Conservation (phyloP, 2,888 invertebrate genomes). For the Agonum fuliginosum region DNA sequence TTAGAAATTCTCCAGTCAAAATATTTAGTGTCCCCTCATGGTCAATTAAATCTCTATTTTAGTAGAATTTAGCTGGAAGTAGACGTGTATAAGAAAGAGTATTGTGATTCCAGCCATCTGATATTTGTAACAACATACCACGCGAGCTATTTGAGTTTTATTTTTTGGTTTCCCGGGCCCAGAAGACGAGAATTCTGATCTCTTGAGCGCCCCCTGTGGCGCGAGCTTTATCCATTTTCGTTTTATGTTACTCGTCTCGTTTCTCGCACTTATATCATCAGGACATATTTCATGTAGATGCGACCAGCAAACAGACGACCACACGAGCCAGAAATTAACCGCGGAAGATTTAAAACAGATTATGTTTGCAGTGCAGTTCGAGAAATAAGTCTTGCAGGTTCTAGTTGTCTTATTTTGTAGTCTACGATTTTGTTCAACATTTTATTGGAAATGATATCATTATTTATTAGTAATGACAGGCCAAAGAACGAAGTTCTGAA, state of each 20-base stretch:
- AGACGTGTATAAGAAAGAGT: not conserved
- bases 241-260: constrained; percentile 66
- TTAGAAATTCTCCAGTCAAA: constrained; percentile 13
- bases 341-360: not conserved
- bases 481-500: too few species aligned
- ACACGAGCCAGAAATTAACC: not conserved
- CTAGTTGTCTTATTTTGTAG: too few species aligned
- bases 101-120: constrained; percentile 36
- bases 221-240: constrained; percentile 64
- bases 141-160: constrained; percentile 35
- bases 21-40: not conserved
- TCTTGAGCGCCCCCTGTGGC: constrained; percentile 64
- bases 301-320: not conserved
- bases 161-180: constrained; percentile 22
- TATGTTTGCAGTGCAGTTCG: too few species aligned
- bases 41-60: constrained; percentile 25
- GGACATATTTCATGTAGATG: constrained; percentile 17
- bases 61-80: not conserved
- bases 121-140: constrained; percentile 50
- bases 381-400: too few species aligned
- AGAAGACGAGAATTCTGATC: constrained; percentile 59
- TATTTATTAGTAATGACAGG: too few species aligned
- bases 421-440: too few species aligned
- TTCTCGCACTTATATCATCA: constrained; percentile 57
- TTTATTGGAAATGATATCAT: too few species aligned